A percentile compares a stretch with the other conserved stretches of the same genome.
These are phyloP conservation scores for Phrixothrix hirtus DNA, from an alignment of 2,888 invertebrate species.

Conservation along the genomic window DNA sequence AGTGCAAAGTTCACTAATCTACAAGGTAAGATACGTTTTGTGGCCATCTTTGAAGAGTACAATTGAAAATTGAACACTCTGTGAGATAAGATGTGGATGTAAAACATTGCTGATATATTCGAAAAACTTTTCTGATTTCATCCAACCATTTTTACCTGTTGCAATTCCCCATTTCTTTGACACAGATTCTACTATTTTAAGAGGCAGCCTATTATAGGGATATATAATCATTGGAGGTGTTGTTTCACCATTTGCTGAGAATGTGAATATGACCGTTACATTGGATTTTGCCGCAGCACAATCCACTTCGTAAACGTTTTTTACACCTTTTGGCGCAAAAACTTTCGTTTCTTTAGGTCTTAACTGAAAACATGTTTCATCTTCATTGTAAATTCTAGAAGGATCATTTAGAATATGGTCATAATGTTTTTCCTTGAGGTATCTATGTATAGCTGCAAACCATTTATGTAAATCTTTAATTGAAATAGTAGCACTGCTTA, in stretches of 20 bases:
- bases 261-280: background rate
- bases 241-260: background rate
- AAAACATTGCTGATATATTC: slow-evolving; percentile 7
- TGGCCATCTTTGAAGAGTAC: too few relatives aligned
- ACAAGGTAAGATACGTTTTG: background rate
- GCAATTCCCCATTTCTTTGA: background rate
- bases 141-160: background rate
- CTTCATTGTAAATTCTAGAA: too few relatives aligned
- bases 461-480: background rate
- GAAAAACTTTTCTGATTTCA: background rate
- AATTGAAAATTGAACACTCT: too few relatives aligned
- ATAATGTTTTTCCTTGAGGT: background rate
- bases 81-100: too few relatives aligned
- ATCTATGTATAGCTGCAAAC: background rate
- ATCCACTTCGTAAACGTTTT: background rate
- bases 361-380: background rate
- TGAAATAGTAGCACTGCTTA: background rate
- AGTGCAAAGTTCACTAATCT: background rate
- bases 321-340: background rate
- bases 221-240: slow-evolving; percentile 3
- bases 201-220: background rate
- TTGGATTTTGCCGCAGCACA: background rate
- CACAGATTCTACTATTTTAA: background rate
- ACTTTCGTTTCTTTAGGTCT: background rate
- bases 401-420: background rate